A percentile compares a stretch with the other conserved stretches of the same genome.
These are phyloP conservation scores for Limosa lapponica DNA, from an alignment of 2,797 vertebrate genomes.

Conservation along the genomic window DNA sequence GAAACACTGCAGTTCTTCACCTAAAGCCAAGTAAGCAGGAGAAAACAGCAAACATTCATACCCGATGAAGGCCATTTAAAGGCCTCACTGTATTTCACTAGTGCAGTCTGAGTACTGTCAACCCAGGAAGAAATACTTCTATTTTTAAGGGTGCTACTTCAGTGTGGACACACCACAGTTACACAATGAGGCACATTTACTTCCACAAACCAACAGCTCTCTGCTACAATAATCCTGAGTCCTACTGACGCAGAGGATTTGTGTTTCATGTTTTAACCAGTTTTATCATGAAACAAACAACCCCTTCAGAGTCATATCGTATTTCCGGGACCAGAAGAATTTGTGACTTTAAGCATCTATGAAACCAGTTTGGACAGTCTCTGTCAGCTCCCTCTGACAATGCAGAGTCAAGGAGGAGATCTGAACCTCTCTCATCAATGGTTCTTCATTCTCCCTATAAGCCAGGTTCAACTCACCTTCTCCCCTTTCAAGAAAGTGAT, in stretches of 20 bases:
- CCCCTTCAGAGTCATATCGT: rapidly evolving
- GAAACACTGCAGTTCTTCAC: constrained; percentile 92
- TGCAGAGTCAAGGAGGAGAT: rapidly evolving
- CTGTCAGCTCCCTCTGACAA: not conserved
- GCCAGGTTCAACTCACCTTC: constrained; percentile 80
- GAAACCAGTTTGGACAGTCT: not conserved
- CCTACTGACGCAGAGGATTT: not conserved
- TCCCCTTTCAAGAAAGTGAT: constrained; percentile 93
- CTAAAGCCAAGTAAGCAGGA: constrained; percentile 70
- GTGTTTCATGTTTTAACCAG: not conserved
- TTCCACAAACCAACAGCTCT: not conserved
- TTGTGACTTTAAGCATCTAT: not conserved
- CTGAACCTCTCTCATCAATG: not conserved
- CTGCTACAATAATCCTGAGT: not conserved
- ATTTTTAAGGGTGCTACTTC: not conserved
- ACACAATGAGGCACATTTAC: not conserved
- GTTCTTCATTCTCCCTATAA: rapidly evolving
- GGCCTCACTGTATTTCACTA: not conserved
- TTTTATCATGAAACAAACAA: not conserved
- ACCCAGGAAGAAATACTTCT: not conserved
- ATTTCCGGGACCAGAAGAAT: not conserved
- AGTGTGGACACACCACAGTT: not conserved
- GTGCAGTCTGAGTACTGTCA: not conserved
- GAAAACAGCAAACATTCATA: not conserved
- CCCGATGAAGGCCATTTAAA: not conserved